Evolutionary conservation across 2,888 invertebrate species (phyloP), one percentile per base, ranked within the genome.

Genomic region (Saturnia japonica): DNA sequence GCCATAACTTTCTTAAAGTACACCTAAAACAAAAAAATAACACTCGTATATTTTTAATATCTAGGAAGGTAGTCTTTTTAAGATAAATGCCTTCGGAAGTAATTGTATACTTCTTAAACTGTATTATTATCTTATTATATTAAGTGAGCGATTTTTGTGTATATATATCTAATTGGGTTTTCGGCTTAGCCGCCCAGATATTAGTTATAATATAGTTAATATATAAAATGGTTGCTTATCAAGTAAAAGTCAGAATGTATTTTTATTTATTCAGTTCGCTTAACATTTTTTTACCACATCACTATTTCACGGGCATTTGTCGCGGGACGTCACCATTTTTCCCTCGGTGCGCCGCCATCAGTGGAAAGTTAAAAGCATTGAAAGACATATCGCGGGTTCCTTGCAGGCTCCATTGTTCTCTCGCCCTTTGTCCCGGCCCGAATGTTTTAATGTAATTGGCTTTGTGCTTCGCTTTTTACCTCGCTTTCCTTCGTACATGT

Each of bases 361-460:
- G 90, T 87, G 88, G 87, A 91, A 94, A 93, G 93, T 93, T 94
- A 94, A 94, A 94, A 94, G 94, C 94, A 93, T 94, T 93, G 94
- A 91, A 91, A 93, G 94, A 94, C 93, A 91, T 93, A 92, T 93
- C 93, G 91, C 91, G 91, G 87, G 89, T 87, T 90, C 88, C 88
- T 91, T 88, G 88, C 87, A 85, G 83, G 83, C 83, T 82, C 87
- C 88, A 93, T 94, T 93, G 93, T 94, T 93, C 91, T 90, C 85
- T 80, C 87, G 90, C 89, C 93, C 93, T 91, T 93, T 91, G 93
- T 92, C 88, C 90, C 86, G 85, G 80, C 80, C 86, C 89, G 89
- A 93, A 93, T 93, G 93, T 94, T 94, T 94, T 94, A 94, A 94
- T 94, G 94, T 94, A 94, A 94, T 94, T 94, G 94, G 92, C 94